Evolutionary conservation across 23 tunicate genomes (phyloP).

Genomic region (Diplosoma virens): DNA sequence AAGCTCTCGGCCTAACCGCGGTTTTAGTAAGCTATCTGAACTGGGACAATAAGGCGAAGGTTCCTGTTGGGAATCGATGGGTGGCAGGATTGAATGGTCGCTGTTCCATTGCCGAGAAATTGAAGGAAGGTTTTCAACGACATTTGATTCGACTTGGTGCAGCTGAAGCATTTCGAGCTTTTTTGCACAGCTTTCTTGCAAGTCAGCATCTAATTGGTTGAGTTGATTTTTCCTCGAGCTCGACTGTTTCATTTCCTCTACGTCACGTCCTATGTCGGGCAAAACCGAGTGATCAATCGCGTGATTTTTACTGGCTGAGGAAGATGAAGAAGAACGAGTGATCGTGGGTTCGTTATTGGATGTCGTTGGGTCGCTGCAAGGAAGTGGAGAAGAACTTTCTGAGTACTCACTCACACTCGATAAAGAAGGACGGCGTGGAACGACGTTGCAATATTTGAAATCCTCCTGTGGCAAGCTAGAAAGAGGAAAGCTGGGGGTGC

Average conservation of each 20-base stretch:
- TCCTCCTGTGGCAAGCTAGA: too few species aligned
- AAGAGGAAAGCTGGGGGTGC: background rate
- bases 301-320: background rate
- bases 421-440: background rate
- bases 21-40: slow-evolving; percentile 7
- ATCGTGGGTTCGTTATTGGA: too few species aligned
- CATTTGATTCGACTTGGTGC: background rate
- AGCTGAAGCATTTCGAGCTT: background rate
- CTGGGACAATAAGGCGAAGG: background rate
- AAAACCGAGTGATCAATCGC: background rate
- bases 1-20: slow-evolving; percentile 9
- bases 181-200: background rate
- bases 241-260: background rate
- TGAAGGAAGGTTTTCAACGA: background rate
- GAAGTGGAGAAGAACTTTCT: background rate
- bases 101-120: background rate
- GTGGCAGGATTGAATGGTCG: slow-evolving; percentile 10
- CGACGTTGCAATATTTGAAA: background rate
- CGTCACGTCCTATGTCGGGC: slow-evolving; percentile 21
- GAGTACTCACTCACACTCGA: background rate
- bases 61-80: background rate
- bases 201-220: background rate
- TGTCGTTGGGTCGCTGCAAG: background rate
- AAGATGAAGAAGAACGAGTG: slow-evolving; percentile 1
- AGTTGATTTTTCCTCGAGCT: background rate